phyloP scores from a whole-genome alignment of 2,888 invertebrate species.

The Stictocephala bisonia region DNA sequence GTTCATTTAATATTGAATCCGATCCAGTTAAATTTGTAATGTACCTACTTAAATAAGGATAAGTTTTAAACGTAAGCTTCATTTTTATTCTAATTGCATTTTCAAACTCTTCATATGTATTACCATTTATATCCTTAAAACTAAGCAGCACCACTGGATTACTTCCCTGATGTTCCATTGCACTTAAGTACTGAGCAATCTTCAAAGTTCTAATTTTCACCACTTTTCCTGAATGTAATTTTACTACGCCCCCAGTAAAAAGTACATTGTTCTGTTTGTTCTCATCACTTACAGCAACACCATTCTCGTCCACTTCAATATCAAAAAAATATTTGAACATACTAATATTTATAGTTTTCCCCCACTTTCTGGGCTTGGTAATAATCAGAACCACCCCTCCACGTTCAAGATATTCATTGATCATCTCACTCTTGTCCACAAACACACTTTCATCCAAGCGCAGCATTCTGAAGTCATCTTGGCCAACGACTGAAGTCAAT shows the following conservation, averaged over 20 bases:
- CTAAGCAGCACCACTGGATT: conserved; percentile 14
- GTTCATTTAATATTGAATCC: background rate
- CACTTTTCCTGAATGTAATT: background rate
- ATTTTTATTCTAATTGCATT: conserved; percentile 3
- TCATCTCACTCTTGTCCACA: conserved; percentile 34
- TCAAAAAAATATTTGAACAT: conserved; percentile 30
- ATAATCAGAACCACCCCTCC: conserved; percentile 7
- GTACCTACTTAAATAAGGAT: background rate
- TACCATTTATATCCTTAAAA: conserved; percentile 1
- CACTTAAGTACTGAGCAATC: conserved; percentile 10
- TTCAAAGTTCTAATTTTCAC: background rate
- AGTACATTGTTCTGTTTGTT: background rate
- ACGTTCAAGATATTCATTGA: conserved; percentile 4
- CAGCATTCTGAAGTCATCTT: conserved; percentile 4
- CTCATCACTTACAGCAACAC: background rate
- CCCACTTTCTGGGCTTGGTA: conserved; percentile 17
- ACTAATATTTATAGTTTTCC: conserved; percentile 10
- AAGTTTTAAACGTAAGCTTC: background rate
- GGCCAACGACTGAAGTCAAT: too few species aligned
- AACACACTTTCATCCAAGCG: conserved; percentile 3
- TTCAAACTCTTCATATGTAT: conserved; percentile 1
- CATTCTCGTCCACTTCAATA: background rate
- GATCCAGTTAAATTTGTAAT: background rate
- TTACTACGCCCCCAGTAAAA: conserved; percentile 4
- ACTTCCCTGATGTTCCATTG: conserved; percentile 25